Base-by-base conservation (phyloP, 2,797 vertebrate species). In the Alcedo atthis region DNA sequence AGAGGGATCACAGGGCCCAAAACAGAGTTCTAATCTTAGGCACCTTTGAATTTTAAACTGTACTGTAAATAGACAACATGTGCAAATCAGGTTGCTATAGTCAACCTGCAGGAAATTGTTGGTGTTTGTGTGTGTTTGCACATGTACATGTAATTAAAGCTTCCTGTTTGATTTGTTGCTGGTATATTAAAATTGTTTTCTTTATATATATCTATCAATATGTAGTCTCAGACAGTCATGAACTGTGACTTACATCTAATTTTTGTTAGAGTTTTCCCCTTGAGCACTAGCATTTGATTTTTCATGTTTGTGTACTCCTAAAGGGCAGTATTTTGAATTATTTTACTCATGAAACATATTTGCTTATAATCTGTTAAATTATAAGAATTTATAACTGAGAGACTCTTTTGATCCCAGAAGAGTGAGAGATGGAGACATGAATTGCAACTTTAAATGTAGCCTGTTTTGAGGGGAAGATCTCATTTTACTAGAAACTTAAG, bases 81-180 rank as follows among this genome's bases (percentile, higher is more conserved):
- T 69, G 49, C 18, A 48, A 86, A 11, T 14, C 46, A 75, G 51
- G 28, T 5, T 75, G 26, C 22, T 21, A 1, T 2, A 20, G 22
- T 9, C 45, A 77, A 45, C 18, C 64, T 49, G 25, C 35, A 67
- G 53, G 53, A 42, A 76, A 57, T 10, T n/a, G 10, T 22, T 1
- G 9, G 5, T 7, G 19, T 5, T 8, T 0, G 0, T 6, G 11
- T 2, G 3, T 22, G 4, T 1, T 0, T 16, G 26, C 51, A 32
- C 24, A 3, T 4, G 61, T 43, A 32, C 24, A 3, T 4, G 61
- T 43, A 59, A 68, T 35, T 37, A 63, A 42, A 81, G 10, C 33
- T 43, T 45, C 40, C 48, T 73, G 15, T 28, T 46, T 5, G 21
- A 37, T 30, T 37, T 58, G 8, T 48, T 59, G 43, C 35, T 85